Conservation (phyloP, 2,113 vertebrate genomes). For the Notechis scutatus region DNA sequence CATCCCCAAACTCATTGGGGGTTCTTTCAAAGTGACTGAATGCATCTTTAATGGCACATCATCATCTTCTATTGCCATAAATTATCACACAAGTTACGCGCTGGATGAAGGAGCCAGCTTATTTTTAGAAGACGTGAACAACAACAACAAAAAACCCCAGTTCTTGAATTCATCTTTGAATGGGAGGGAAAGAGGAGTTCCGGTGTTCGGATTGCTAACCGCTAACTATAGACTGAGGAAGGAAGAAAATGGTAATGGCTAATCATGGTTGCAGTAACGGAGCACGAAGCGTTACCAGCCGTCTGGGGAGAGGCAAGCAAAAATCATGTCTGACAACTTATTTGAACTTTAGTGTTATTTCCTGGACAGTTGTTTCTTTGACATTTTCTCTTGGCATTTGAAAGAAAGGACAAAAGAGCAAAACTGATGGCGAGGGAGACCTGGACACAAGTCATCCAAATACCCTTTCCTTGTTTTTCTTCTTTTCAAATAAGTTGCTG, state of each 20-base stretch:
- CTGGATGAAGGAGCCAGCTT: background rate
- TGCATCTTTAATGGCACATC: background rate
- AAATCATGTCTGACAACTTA: slow-evolving; percentile 58
- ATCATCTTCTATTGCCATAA: background rate
- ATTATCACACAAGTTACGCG: background rate
- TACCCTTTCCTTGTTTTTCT: background rate
- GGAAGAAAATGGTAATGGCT: background rate
- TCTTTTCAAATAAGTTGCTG: slow-evolving; percentile 1
- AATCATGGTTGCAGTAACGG: background rate
- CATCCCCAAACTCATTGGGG: background rate
- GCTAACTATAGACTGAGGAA: background rate
- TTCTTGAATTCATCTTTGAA: background rate
- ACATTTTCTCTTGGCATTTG: slow-evolving; percentile 75
- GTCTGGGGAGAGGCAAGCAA: background rate
- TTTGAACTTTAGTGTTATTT: slow-evolving; percentile 66
- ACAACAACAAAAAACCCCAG: too few relatives aligned
- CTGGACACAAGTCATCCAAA: background rate
- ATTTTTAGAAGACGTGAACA: background rate
- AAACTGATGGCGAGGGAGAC: background rate
- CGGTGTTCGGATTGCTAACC: background rate
- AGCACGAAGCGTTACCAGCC: background rate
- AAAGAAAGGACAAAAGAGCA: slow-evolving; percentile 26
- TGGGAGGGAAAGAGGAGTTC: rapidly evolving
- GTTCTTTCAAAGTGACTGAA: background rate
- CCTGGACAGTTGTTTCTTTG: slow-evolving; percentile 67